Base-by-base conservation (phyloP, 64 coral and sea anemone species). In the Platygyra sinensis region DNA sequence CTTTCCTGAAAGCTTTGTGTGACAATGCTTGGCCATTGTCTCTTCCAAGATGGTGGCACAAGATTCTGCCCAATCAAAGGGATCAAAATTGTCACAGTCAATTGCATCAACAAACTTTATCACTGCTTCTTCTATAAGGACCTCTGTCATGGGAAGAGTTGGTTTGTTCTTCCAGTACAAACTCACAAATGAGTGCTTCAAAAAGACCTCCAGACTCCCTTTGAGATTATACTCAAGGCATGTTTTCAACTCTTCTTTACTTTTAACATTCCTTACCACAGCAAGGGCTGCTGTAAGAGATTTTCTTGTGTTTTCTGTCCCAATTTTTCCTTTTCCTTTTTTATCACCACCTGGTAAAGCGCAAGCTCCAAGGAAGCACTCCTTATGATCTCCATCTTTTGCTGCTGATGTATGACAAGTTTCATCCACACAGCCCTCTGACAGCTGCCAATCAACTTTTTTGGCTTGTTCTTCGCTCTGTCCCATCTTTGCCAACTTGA, bases 121-220 rank as follows among this genome's bases (percentile, higher is more conserved):
- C 19, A 72, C 81, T 51, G 71, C 60, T 17, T 73, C 59, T 60
- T 75, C 79, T 14, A 84, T 59, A 5, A 85, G 89, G 24, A 20
- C 39, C 28, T 91, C 80, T 6, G 60, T 84, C 69, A 91, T 61
- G 30, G 77, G 52, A 12, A 27, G 89, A 20, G 89, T 91, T 59
- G 89, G 89, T 73, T 54, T 46, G 17, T 84, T 82, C 30, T 75
- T 91, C 89, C 89, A 91, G 42, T 77, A 91, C 71, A 91, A 50
- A 84, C 84, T 80, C 4, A 73, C 60, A 32, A 74, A 83, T n/a
- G 81, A 91, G 60, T 82, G 81, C 18, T 84, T 52, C 11, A 83
- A 62, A 60, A 91, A 84, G 89, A 84, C 57, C 20, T 51, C 73
- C 10, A 84, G 81, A 33, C 80, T 62, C 8, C 61, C 79, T 57